A percentile compares a stretch with the other conserved stretches of the same genome.
Evolutionary conservation across 35 echinoderm and acorn worm genomes (phyloP).

Genomic region (Diadema setosum): DNA sequence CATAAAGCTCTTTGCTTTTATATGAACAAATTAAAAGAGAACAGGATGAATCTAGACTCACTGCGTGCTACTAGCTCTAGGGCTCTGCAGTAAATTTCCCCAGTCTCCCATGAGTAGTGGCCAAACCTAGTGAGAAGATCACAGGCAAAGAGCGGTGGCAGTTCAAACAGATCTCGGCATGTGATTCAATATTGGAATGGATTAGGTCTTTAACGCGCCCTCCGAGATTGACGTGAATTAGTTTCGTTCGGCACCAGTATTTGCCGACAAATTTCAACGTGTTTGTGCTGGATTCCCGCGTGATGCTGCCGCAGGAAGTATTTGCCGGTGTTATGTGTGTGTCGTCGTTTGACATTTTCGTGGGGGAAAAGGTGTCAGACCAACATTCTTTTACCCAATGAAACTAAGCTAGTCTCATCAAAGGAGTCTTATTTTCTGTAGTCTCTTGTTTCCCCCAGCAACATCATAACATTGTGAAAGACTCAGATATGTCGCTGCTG

Average conservation of each 20-base stretch:
- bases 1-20: no score
- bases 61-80: no score
- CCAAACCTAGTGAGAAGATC: no score
- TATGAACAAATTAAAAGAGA: no score
- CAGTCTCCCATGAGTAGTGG: no score
- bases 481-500: no score
- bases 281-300: background rate
- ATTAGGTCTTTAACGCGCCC: background rate
- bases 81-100: no score
- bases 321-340: background rate
- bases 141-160: no score
- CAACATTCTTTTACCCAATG: background rate
- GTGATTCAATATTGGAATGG: background rate
- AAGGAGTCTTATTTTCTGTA: background rate
- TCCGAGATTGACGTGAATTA: slow-evolving; percentile 10
- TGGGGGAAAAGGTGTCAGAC: background rate
- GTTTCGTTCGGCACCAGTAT: background rate
- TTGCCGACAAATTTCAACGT: background rate
- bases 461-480: no score
- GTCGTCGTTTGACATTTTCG: background rate
- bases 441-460: no score
- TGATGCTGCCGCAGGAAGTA: slow-evolving; percentile 3
- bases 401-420: background rate
- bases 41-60: no score
- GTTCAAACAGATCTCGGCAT: background rate